Conservation (phyloP, 2,888 invertebrate genomes). For the Sinopyrophorus schimmeli region DNA sequence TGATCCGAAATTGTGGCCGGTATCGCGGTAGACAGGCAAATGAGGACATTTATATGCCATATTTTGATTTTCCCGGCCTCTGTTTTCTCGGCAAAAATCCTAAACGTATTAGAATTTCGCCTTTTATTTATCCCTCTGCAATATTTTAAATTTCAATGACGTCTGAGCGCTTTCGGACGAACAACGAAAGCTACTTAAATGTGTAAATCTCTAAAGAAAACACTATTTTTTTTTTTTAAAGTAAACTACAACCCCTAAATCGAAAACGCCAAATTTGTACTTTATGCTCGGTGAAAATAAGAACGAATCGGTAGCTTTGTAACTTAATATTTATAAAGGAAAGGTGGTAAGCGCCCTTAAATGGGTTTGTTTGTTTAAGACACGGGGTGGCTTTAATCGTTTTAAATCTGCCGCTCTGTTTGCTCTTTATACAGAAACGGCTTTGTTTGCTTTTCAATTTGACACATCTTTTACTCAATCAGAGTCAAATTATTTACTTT, state of each 20-base stretch:
- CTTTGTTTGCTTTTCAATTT: too few species aligned
- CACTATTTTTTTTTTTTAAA: too few species aligned
- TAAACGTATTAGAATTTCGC: constrained; percentile 13
- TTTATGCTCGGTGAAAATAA: too few species aligned
- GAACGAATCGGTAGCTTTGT: constrained; percentile 31
- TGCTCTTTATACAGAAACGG: too few species aligned
- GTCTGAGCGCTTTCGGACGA: too few species aligned
- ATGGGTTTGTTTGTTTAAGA: constrained; percentile 21
- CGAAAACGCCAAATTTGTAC: too few species aligned
- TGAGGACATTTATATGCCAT: constrained; percentile 29
- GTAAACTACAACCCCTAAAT: too few species aligned
- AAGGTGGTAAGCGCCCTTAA: constrained; percentile 30
- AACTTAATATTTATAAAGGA: constrained; percentile 30
- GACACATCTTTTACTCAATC: too few species aligned
- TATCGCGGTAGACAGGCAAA: constrained; percentile 20
- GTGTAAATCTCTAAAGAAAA: constrained; percentile 16
- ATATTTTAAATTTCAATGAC: constrained; percentile 6
- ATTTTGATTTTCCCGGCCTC: constrained; percentile 25
- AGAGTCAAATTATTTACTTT: too few species aligned
- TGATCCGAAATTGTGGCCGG: constrained; percentile 28
- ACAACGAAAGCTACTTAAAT: constrained; percentile 2
- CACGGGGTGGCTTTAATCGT: constrained; percentile 23
- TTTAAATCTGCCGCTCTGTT: constrained; percentile 26
- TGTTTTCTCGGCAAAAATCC: constrained; percentile 13
- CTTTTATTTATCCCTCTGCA: too few species aligned